A percentile compares a stretch with the other conserved stretches of the same genome.
Conservation (phyloP, 2,797 vertebrate species). For the Lates japonicus region DNA sequence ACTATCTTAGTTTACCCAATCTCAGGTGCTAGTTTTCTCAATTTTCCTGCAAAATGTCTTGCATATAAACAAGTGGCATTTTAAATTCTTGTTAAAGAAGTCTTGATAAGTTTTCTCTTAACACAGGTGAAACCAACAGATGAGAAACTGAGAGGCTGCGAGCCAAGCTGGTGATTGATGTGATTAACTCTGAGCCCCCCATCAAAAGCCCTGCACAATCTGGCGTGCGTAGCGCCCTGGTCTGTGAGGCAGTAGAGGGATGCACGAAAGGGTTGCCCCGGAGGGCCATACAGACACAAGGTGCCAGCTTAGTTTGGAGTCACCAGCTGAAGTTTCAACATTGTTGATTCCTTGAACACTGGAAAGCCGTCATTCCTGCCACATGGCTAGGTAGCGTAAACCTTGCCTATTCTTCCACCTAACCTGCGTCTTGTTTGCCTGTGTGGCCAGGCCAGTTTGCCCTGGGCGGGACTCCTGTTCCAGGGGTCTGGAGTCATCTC, state of each 20-base stretch:
- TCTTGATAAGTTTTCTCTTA: not conserved
- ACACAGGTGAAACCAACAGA: constrained; percentile 95
- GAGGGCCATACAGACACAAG: constrained; percentile 96
- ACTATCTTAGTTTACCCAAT: not conserved
- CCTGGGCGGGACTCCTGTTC: constrained; percentile 94
- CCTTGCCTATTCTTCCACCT: not conserved
- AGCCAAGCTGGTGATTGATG: constrained; percentile 96
- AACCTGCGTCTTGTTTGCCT: constrained; percentile 3
- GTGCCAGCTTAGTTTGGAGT: constrained; percentile 62
- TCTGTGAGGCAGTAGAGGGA: constrained; percentile 97
- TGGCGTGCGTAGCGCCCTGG: constrained; percentile 95
- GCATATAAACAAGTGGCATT: not conserved
- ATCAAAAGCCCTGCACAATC: constrained; percentile 98
- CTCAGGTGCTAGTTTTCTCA: not conserved
- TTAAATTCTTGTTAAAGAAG: not conserved
- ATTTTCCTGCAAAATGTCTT: not conserved
- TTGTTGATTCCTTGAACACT: not conserved
- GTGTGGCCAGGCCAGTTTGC: constrained; percentile 92
- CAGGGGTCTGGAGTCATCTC: constrained; percentile 98
- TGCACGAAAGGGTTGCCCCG: constrained; percentile 95
- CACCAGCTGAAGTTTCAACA: not conserved
- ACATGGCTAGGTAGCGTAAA: not conserved
- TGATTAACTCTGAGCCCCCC: constrained; percentile 96
- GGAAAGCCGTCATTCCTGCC: not conserved
- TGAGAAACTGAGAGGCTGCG: constrained; percentile 94